Evolutionary conservation across 1,140 invertebrate genomes (phyloP).

Genomic region (Conopomorpha cramerella): DNA sequence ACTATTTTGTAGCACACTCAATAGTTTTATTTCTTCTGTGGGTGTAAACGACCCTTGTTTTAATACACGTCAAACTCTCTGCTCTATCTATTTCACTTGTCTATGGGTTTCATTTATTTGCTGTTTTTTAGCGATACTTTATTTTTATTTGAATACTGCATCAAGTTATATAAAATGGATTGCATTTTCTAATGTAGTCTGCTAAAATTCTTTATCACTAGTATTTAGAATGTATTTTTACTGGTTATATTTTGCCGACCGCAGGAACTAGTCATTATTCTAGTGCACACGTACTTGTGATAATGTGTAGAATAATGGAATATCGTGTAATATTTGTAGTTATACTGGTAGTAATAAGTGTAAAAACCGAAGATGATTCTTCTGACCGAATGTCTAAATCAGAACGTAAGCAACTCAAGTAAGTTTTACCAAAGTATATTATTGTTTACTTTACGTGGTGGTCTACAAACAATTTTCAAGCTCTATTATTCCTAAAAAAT

Average conservation of each 20-base stretch:
- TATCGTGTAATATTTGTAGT: conserved; percentile 35
- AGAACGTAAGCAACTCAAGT: conserved; percentile 35
- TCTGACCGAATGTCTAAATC: conserved; percentile 25
- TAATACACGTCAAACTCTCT: no score
- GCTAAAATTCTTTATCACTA: conserved; percentile 1
- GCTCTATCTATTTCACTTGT: no score
- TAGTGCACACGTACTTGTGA: conserved; percentile 23
- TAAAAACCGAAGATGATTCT: conserved; percentile 35
- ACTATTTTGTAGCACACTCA: no score
- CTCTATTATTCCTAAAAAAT: not conserved
- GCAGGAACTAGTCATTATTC: conserved; percentile 17
- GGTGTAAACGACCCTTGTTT: no score
- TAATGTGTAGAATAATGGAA: conserved; percentile 30
- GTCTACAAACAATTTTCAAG: not conserved
- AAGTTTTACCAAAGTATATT: conserved; percentile 5
- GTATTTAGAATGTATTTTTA: conserved; percentile 1
- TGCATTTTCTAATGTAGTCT: conserved; percentile 1
- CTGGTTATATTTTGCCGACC: not conserved
- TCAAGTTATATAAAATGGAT: no score
- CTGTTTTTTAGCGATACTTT: no score
- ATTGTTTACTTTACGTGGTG: not conserved
- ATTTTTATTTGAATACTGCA: no score
- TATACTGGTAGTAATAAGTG: conserved; percentile 37
- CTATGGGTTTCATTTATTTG: no score
- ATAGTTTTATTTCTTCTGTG: no score